Evolutionary conservation across 2,888 invertebrate species (phyloP).

Genomic region (Fragum whitleyi): DNA sequence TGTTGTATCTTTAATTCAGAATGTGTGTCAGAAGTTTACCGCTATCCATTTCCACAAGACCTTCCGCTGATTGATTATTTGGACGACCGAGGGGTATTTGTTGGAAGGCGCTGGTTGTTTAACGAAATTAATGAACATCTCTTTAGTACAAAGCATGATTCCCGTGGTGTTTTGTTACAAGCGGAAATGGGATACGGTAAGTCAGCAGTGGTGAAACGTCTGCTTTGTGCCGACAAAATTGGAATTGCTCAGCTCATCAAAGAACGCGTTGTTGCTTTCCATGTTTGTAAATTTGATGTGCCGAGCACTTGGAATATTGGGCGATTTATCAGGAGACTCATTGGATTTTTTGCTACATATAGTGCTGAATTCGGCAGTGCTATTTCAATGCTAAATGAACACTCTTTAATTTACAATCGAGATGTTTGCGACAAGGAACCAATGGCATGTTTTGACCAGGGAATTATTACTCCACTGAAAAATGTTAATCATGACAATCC

Average conservation of each 20-base stretch:
- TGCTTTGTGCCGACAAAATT: constrained; percentile 28
- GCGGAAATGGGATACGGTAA: constrained; percentile 46
- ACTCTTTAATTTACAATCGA: constrained; percentile 18
- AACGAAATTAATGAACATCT: constrained; percentile 5
- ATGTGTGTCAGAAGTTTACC: constrained; percentile 29
- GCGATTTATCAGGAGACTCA: constrained; percentile 29
- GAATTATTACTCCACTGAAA: constrained; percentile 20
- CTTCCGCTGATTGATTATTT: constrained; percentile 24
- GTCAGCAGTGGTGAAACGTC: constrained; percentile 32
- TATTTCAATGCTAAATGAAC: constrained; percentile 17
- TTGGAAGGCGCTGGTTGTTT: constrained; percentile 33
- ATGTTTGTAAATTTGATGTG: constrained; percentile 43
- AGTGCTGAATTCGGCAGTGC: constrained; percentile 41
- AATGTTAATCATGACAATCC: neutral
- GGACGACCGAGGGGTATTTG: neutral
- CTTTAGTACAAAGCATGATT: neutral
- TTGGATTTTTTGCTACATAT: constrained; percentile 37
- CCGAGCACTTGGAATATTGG: constrained; percentile 14
- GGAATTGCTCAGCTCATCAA: neutral
- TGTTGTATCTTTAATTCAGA: constrained; percentile 13
- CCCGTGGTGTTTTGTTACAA: constrained; percentile 21
- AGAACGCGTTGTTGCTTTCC: constrained; percentile 18
- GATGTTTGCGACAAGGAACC: constrained; percentile 26
- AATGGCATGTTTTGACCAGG: constrained; percentile 44
- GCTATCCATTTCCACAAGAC: constrained; percentile 29